phyloP scores from a whole-genome alignment of 1,140 invertebrate genomes.

The Cydia strobilella region DNA sequence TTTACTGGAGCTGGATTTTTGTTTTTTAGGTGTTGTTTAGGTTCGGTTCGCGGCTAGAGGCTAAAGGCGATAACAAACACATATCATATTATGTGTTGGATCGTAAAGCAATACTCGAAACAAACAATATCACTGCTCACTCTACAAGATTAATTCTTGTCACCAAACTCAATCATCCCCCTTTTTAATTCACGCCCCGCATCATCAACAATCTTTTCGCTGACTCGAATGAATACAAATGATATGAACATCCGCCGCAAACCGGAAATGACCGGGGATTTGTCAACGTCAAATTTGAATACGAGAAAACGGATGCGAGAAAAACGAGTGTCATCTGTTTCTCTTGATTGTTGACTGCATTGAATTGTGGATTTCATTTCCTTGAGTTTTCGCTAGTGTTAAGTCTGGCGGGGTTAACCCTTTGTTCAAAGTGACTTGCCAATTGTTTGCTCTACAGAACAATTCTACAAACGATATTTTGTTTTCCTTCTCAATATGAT shows the following conservation, averaged over 20 bases:
- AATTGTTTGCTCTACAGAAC: conserved; percentile 34
- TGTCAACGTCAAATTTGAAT: conserved; percentile 79
- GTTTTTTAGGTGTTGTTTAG: no score
- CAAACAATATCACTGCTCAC: not conserved
- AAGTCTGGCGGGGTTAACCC: not conserved
- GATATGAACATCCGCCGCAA: conserved; percentile 70
- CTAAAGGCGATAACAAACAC: no score
- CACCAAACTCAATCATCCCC: conserved; percentile 29
- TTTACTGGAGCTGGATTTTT: no score
- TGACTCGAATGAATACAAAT: conserved; percentile 73
- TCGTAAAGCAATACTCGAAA: not conserved
- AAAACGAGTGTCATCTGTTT: conserved; percentile 70
- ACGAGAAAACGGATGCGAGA: conserved; percentile 63
- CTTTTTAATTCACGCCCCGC: conserved; percentile 53
- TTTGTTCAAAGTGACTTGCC: conserved; percentile 29
- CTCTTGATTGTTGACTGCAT: conserved; percentile 35
- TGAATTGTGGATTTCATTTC: conserved; percentile 29
- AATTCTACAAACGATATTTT: conserved; percentile 25
- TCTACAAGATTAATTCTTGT: conserved; percentile 6
- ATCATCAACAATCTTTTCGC: conserved; percentile 45
- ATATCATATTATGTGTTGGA: not conserved
- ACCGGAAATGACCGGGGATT: conserved; percentile 73
- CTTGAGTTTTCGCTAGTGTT: conserved; percentile 15
- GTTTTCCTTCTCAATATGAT: conserved; percentile 17
- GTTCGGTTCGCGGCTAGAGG: not conserved